Base-by-base conservation (phyloP, 2,113 vertebrate species). In the Tupaia chinensis region DNA sequence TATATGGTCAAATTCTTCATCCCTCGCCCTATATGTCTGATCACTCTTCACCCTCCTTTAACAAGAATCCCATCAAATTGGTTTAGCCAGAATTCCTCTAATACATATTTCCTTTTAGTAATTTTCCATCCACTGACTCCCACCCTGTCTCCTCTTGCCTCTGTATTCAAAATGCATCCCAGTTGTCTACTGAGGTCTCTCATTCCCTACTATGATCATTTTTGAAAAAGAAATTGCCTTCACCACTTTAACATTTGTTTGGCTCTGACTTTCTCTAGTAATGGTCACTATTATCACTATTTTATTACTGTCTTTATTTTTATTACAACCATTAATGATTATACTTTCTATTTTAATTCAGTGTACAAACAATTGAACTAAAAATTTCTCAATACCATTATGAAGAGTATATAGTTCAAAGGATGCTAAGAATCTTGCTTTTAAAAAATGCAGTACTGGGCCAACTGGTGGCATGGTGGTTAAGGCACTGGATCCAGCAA, bases 261-360 rank as follows among this genome's bases (percentile, higher is more conserved):
- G 3, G 14, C 29, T 92, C 73, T 91, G n/a, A 22, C 91, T 92
- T 32, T 73, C 20, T 69, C 65, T n/a, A 6, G 58, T 58, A 76
- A 74, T 15, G 73, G 16, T 9, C 95, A 12, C 3, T 91, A 93
- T 61, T 92, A 85, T 69, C 80, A 79, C 5, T 86, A 69, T 78
- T 86, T 88, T 86, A 56, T 58, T 88, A n/a, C 6, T 5, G 82
- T 81, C 90, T 88, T 34, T 22, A 93, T 25, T 89, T 89, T 70
- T 76, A 74, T n/a, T 94, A 81, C 74, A 73, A 86, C 54, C 23
- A 22, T 77, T 69, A 78, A 69, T 94, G 9, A 95, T 68, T 83
- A 89, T 22, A 65, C 9, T 20, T 87, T 91, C 54, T 84, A 74
- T 69, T 95, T 90, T 7, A 95, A 74, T 78, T 87, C n/a, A 94